These are phyloP conservation scores for Diogma glabrata DNA, from an alignment of 2,888 invertebrate genomes.

Conservation along the genomic window DNA sequence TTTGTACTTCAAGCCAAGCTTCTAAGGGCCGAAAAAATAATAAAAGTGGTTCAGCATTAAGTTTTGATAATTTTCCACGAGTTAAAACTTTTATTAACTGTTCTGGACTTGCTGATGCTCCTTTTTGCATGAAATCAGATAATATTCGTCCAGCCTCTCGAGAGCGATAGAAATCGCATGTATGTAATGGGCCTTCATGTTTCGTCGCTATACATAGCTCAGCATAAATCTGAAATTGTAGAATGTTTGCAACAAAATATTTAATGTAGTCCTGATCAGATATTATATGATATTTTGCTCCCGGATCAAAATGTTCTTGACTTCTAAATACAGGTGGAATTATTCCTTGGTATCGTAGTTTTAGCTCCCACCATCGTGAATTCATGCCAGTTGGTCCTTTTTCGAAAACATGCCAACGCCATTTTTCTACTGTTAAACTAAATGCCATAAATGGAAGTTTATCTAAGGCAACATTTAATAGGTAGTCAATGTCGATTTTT, in stretches of 20 bases:
- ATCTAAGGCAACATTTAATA: slow-evolving; percentile 66
- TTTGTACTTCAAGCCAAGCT: slow-evolving; percentile 65
- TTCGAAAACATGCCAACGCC: slow-evolving; percentile 70
- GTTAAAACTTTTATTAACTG: slow-evolving; percentile 63
- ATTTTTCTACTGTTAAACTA: slow-evolving; percentile 70
- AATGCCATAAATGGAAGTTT: slow-evolving; percentile 70
- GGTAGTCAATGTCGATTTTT: slow-evolving; percentile 31
- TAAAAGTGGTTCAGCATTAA: slow-evolving; percentile 65
- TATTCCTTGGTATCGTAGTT: slow-evolving; percentile 60
- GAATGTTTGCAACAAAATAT: slow-evolving; percentile 68
- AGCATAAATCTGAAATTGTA: slow-evolving; percentile 79
- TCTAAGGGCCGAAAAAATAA: slow-evolving; percentile 73
- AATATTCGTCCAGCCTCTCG: slow-evolving; percentile 65
- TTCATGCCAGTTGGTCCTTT: slow-evolving; percentile 63
- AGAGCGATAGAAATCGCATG: slow-evolving; percentile 71
- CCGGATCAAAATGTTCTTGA: slow-evolving; percentile 72
- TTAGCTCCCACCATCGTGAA: slow-evolving; percentile 63
- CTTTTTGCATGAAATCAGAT: slow-evolving; percentile 57
- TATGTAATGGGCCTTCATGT: slow-evolving; percentile 60
- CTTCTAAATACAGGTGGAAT: slow-evolving; percentile 55
- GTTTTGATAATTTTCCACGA: slow-evolving; percentile 52
- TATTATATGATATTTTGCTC: slow-evolving; percentile 70
- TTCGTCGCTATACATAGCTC: slow-evolving; percentile 63
- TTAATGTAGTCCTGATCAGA: slow-evolving; percentile 60
- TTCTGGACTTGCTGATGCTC: slow-evolving; percentile 54